Evolutionary conservation across 2,888 invertebrate species (phyloP), one percentile per base, ranked within the genome.

Genomic region (Selenia dentaria): DNA sequence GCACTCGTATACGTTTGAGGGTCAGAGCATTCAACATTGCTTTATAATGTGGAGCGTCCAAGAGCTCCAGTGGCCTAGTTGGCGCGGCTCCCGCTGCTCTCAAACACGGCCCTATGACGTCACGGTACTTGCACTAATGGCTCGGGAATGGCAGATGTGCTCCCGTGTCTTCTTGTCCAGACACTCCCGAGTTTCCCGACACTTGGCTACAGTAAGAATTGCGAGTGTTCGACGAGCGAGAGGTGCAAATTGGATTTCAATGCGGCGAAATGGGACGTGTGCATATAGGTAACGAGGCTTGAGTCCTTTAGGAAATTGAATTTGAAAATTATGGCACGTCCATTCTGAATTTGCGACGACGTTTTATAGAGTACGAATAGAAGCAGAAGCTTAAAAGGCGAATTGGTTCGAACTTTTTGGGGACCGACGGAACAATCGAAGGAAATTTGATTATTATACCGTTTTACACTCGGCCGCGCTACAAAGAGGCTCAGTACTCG

Each of bases 61-160:
- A 55, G 55, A 59, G 74, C 62, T 64, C 73, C 73, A 74, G 72
- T 81, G 80, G 75, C 79, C 79, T 75, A 81, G 77, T 82, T 83
- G 82, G 82, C 82, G 66, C 69, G 63, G 38, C 36, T 54, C 58
- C 52, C 62, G 51, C 66, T 25, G 63, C 71, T 63, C 74, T 74
- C 67, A 65, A 71, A 69, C 70, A 73, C 71, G 73, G 56, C 50
- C 43, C 50, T 34, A 68, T 75, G 77, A 78, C 77, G 75, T 75
- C 77, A 77, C 67, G 58, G 60, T 70, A 66, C 72, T 73, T 69
- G 70, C 69, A 67, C 77, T 78, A 79, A 75, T 79, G 77, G 78
- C 63, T 59, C 57, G 51, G 43, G 51, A 34, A 48, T 41, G 41
- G 41, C 41, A 41, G 16, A 40, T 37, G 32, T 20, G 13, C 33